Percentiles rank a stretch among this genome's conserved stretches.
phyloP scores from a whole-genome alignment of 2,113 vertebrate genomes.

The Aspidoscelis tigris region DNA sequence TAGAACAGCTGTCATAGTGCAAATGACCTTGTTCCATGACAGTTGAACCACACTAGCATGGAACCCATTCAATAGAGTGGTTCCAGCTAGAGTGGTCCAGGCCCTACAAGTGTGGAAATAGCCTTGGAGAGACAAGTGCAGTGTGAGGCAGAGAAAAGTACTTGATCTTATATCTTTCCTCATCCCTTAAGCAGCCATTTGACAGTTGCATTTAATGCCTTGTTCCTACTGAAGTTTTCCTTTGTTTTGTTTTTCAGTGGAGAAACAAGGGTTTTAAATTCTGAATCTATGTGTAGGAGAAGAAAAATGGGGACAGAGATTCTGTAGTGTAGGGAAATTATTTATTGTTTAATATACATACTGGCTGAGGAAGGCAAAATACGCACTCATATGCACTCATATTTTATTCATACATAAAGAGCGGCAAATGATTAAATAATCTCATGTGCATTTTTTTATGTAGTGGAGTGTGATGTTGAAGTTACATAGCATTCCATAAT shows the following conservation, averaged over 20 bases:
- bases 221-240: not conserved
- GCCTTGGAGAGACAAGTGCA: not conserved
- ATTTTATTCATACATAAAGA: slow-evolving; percentile 11
- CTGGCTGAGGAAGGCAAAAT: not conserved
- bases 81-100: too few species aligned
- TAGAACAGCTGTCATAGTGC: too few species aligned
- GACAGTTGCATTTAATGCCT: not conserved
- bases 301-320: not conserved
- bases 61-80: too few species aligned
- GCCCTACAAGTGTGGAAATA: too few species aligned
- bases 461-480: too few species aligned
- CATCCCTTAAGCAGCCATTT: not conserved
- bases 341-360: slow-evolving; percentile 13
- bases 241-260: not conserved
- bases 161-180: not conserved
- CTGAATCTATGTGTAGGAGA: not conserved
- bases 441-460: not conserved
- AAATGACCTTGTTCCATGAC: too few species aligned
- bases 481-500: not conserved
- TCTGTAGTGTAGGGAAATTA: slow-evolving; percentile 3
- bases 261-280: not conserved
- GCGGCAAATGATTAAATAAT: not conserved
- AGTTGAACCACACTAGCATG: too few species aligned
- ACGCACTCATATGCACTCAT: slow-evolving; percentile 5
- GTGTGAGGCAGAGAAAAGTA: not conserved